Evolutionary conservation across 2,888 invertebrate species (phyloP).

Genomic region (Ormia ochracea): DNA sequence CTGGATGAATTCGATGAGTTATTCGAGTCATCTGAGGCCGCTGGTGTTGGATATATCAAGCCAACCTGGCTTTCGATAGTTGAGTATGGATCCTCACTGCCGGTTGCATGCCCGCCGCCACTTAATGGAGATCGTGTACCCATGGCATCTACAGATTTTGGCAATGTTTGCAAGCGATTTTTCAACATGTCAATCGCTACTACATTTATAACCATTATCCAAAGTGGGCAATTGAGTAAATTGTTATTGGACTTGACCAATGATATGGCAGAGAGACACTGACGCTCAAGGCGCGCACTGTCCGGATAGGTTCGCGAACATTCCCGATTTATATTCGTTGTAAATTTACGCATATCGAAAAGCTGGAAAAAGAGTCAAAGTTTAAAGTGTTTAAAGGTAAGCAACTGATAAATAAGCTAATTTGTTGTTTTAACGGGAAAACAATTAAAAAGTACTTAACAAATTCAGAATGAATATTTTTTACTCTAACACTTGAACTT

Average conservation of each 20-base stretch:
- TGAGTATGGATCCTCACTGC: conserved; percentile 76
- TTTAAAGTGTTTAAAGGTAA: not conserved
- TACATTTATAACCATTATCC: conserved; percentile 88
- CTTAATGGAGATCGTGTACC: conserved; percentile 70
- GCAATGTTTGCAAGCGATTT: conserved; percentile 80
- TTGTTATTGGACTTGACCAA: conserved; percentile 84
- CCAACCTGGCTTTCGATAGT: conserved; percentile 76
- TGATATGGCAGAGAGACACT: conserved; percentile 84
- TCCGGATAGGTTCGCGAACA: conserved; percentile 83
- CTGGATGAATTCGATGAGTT: conserved; percentile 72
- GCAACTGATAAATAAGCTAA: too few species aligned
- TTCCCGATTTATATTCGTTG: conserved; percentile 83
- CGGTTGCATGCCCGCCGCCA: conserved; percentile 35
- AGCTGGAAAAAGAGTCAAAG: conserved; percentile 75
- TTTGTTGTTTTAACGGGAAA: too few species aligned
- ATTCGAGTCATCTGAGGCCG: conserved; percentile 69
- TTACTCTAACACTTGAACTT: too few species aligned
- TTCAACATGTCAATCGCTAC: conserved; percentile 87
- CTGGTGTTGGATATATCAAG: conserved; percentile 73
- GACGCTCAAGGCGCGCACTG: conserved; percentile 81
- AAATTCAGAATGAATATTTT: too few species aligned
- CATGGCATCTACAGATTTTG: conserved; percentile 75
- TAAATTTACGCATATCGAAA: conserved; percentile 85
- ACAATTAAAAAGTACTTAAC: too few species aligned
- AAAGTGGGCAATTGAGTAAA: conserved; percentile 84